Percentiles rank a stretch among this genome's conserved stretches.
Conservation (phyloP, 2,797 vertebrate species). For the Galago senegalensis region DNA sequence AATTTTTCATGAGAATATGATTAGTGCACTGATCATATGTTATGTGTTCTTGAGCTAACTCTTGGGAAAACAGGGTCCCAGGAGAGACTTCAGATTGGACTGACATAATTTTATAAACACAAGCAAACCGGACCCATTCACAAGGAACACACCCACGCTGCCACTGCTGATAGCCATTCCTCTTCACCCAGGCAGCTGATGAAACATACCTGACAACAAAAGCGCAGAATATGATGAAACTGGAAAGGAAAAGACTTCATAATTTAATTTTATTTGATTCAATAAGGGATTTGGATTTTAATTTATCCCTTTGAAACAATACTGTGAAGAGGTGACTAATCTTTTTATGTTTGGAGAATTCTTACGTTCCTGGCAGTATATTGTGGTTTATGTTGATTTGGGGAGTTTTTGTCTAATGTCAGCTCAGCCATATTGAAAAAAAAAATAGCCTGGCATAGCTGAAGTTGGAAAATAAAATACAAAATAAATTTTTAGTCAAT, state of each 20-base stretch:
- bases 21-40: not conserved
- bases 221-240: not conserved
- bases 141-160: not conserved
- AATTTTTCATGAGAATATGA: not conserved
- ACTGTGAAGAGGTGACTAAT: not conserved
- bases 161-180: not conserved
- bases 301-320: slow-evolving; percentile 28
- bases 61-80: not conserved
- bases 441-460: not conserved
- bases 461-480: not conserved
- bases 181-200: not conserved
- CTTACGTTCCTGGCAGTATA: not conserved
- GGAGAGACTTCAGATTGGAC: not conserved
- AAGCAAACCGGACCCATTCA: not conserved
- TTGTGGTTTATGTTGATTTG: slow-evolving; percentile 8
- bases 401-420: not conserved
- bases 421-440: slow-evolving; percentile 16
- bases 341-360: not conserved
- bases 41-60: not conserved
- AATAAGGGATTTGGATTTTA: not conserved
- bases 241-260: not conserved
- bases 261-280: slow-evolving; percentile 18
- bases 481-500: not conserved
- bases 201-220: slow-evolving; percentile 13
- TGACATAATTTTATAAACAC: slow-evolving; percentile 24